Percentiles rank a stretch among this genome's conserved stretches.
Evolutionary conservation across 2,888 invertebrate species (phyloP).

Genomic region (Aelia acuminata): DNA sequence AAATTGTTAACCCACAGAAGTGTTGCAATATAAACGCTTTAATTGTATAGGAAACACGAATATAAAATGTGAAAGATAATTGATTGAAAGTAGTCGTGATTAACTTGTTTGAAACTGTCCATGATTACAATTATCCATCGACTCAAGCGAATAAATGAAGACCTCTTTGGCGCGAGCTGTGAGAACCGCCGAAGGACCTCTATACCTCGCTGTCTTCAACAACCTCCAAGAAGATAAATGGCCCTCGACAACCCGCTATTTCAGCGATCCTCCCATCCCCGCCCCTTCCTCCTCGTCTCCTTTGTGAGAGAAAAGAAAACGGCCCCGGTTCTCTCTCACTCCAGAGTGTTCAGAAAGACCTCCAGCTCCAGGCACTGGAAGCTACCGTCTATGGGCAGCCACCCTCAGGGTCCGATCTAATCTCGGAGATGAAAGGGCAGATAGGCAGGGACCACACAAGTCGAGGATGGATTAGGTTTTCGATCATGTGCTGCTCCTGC

Average conservation of each 20-base stretch:
- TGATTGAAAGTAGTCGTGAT: too few species aligned
- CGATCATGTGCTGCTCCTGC: not conserved
- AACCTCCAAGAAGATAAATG: not conserved
- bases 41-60: too few species aligned
- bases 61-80: too few species aligned
- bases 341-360: not conserved
- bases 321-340: not conserved
- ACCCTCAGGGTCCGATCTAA: not conserved
- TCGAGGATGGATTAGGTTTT: conserved; percentile 27
- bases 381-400: not conserved
- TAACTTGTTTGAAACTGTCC: too few species aligned
- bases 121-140: not conserved
- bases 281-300: not conserved
- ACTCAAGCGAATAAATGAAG: not conserved
- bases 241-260: conserved; percentile 8
- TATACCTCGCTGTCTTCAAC: not conserved
- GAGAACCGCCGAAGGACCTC: not conserved
- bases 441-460: conserved; percentile 9
- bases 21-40: too few species aligned
- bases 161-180: not conserved
- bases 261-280: not conserved
- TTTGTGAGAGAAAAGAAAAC: not conserved
- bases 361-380: not conserved
- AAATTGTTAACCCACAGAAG: too few species aligned
- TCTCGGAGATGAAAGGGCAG: conserved; percentile 33